phyloP scores from a whole-genome alignment of 2,797 vertebrate species.

The Acrocephalus scirpaceus region DNA sequence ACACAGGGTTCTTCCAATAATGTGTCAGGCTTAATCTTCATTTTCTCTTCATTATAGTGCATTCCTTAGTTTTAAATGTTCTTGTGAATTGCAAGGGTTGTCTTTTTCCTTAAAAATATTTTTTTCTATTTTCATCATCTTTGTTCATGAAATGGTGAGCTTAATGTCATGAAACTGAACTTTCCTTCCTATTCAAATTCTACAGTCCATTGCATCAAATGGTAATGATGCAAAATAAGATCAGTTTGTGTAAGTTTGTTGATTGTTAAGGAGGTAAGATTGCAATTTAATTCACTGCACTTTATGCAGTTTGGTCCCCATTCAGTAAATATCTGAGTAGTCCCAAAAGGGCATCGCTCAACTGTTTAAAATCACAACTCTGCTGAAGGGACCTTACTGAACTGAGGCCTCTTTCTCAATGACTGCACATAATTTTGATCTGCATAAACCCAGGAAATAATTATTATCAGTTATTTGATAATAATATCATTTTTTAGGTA shows the following conservation, averaged over 20 bases:
- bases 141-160: neutral
- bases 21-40: neutral
- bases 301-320: neutral
- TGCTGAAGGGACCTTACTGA: neutral
- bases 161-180: neutral
- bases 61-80: neutral
- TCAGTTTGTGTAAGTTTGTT: neutral
- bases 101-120: neutral
- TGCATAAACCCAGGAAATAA: neutral
- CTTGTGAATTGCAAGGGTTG: neutral
- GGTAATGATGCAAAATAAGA: neutral
- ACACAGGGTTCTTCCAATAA: neutral
- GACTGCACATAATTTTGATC: neutral
- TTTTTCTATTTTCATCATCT: neutral
- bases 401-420: neutral
- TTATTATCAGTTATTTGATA: neutral
- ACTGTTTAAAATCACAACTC: neutral
- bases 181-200: neutral
- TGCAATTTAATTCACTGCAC: neutral
- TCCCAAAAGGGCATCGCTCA: neutral
- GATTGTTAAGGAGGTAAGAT: neutral
- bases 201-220: neutral
- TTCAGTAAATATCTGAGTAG: neutral
- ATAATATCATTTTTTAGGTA: neutral
- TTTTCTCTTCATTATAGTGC: neutral